Evolutionary conservation across 2,113 vertebrate genomes (phyloP).

Genomic region (Trachemys scripta): DNA sequence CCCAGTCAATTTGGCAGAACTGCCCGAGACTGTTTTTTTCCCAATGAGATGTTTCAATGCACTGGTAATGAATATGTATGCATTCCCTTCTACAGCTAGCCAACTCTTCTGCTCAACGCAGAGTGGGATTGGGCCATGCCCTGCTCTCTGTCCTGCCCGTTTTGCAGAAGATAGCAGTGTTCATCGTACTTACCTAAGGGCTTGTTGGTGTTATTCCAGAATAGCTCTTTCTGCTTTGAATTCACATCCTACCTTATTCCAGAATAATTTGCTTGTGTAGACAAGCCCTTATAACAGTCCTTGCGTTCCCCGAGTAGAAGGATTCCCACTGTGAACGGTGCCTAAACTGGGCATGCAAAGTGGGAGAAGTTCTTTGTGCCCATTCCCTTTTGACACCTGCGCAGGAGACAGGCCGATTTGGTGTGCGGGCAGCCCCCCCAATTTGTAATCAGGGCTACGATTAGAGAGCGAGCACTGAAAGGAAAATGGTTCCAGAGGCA

Average conservation of each 20-base stretch:
- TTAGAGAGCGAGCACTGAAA: accelerated
- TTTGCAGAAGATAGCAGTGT: not conserved
- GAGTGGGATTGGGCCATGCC: not conserved
- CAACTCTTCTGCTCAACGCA: not conserved
- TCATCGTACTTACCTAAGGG: not conserved
- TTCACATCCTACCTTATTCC: not conserved
- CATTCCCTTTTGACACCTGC: too few relatives aligned
- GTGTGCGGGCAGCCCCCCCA: not conserved
- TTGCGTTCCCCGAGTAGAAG: not conserved
- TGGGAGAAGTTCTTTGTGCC: not conserved
- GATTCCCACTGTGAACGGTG: accelerated
- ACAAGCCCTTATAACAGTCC: not conserved
- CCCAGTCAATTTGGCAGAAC: not conserved
- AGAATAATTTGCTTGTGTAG: not conserved
- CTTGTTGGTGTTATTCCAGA: accelerated
- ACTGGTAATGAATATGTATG: not conserved
- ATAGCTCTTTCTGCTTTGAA: accelerated
- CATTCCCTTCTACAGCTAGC: not conserved
- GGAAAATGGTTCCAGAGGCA: not conserved
- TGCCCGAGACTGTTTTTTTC: not conserved
- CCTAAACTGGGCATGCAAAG: not conserved
- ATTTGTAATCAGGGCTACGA: not conserved
- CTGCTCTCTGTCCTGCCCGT: not conserved
- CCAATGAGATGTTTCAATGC: not conserved
- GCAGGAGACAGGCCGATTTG: accelerated